Evolutionary conservation across 2,797 vertebrate species (phyloP).

Genomic region (Garrulus glandarius): DNA sequence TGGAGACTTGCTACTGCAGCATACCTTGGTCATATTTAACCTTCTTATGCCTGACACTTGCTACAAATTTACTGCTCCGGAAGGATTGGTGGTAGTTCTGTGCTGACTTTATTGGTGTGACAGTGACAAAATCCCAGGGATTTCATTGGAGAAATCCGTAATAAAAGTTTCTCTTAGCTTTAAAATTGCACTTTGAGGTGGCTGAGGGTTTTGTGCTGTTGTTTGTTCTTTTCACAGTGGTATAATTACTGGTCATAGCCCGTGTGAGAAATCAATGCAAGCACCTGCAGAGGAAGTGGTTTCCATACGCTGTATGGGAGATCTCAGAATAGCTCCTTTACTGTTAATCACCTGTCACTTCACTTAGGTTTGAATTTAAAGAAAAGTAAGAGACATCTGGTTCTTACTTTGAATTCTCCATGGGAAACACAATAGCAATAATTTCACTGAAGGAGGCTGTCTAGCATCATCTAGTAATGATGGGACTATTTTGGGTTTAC

Average conservation of each 20-base stretch:
- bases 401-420: slow-evolving; percentile 40
- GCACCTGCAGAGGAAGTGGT: slow-evolving; percentile 14
- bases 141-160: background rate
- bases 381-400: slow-evolving; percentile 44
- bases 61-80: background rate
- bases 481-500: background rate
- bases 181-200: background rate
- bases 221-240: background rate
- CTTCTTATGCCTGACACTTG: background rate
- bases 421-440: slow-evolving; percentile 31
- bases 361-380: slow-evolving; percentile 29
- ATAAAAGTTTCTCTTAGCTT: background rate
- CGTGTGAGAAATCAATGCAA: slow-evolving; percentile 1
- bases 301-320: background rate
- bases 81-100: background rate
- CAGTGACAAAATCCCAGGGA: background rate
- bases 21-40: background rate
- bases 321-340: slow-evolving; percentile 20
- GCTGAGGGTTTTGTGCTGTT: background rate
- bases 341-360: slow-evolving; percentile 19
- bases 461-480: background rate
- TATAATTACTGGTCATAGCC: background rate
- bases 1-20: background rate
- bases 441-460: background rate
- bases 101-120: background rate